Evolutionary conservation across 2,888 invertebrate genomes (phyloP).

Genomic region (Rhingia campestris): DNA sequence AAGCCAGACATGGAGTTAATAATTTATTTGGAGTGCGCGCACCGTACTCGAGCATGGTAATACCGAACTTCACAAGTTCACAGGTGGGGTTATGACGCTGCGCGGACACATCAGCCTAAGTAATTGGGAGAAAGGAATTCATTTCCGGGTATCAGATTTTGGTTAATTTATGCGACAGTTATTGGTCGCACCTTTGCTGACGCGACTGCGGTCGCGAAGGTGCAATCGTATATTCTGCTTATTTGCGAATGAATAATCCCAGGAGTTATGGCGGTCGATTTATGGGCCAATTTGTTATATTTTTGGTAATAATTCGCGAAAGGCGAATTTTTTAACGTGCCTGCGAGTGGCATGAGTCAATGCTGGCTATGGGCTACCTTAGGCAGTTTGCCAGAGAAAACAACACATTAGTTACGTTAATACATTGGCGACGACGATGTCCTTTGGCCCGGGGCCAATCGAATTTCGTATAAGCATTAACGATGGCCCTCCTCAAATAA

Average conservation of each 20-base stretch:
- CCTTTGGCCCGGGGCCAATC: constrained; percentile 64
- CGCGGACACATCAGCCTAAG: constrained; percentile 54
- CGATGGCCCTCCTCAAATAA: constrained; percentile 55
- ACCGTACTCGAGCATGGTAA: constrained; percentile 33
- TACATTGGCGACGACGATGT: constrained; percentile 46
- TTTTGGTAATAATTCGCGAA: constrained; percentile 60
- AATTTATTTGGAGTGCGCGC: constrained; percentile 64
- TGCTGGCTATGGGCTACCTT: constrained; percentile 36
- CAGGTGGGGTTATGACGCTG: constrained; percentile 68
- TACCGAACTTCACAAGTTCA: constrained; percentile 70
- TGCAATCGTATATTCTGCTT: constrained; percentile 68
- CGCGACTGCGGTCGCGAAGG: constrained; percentile 47
- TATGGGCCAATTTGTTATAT: constrained; percentile 71
- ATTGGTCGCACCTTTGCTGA: constrained; percentile 66
- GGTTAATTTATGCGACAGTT: constrained; percentile 71
- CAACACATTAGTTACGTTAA: constrained; percentile 60
- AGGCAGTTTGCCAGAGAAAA: constrained; percentile 61
- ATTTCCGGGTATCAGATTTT: constrained; percentile 73
- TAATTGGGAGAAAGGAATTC: constrained; percentile 67
- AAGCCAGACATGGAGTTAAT: constrained; percentile 52
- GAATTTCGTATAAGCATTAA: constrained; percentile 62
- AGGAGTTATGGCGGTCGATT: constrained; percentile 66
- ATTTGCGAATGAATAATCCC: constrained; percentile 72
- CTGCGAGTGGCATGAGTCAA: constrained; percentile 47
- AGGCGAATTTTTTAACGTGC: constrained; percentile 31